phyloP scores from a whole-genome alignment of 2,113 vertebrate species.

The Candoia aspera region DNA sequence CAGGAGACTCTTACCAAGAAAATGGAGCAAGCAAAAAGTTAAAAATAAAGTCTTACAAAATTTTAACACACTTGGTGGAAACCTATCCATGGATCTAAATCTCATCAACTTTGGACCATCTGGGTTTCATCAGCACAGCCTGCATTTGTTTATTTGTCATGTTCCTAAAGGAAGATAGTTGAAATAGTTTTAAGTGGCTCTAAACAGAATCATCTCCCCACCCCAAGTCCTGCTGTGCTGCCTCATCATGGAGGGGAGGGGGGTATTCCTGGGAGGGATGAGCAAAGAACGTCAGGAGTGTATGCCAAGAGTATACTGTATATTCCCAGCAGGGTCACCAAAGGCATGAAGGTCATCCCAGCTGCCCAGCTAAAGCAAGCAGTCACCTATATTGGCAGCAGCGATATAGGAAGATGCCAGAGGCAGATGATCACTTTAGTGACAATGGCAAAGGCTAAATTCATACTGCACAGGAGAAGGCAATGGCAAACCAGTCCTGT shows the following conservation, averaged over 20 bases:
- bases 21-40: too few relatives aligned
- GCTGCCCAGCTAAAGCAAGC: too few relatives aligned
- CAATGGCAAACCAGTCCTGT: too few relatives aligned
- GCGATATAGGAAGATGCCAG: too few relatives aligned
- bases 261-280: neutral
- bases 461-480: too few relatives aligned
- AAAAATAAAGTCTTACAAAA: neutral
- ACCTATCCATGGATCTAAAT: neutral
- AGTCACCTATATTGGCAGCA: too few relatives aligned
- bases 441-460: too few relatives aligned
- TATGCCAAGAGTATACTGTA: too few relatives aligned
- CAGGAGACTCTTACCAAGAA: neutral
- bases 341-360: too few relatives aligned
- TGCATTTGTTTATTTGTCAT: neutral
- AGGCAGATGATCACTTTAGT: too few relatives aligned
- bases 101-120: neutral
- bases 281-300: too few relatives aligned
- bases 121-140: neutral
- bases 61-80: neutral
- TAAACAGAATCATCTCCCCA: neutral
- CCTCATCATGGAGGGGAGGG: neutral
- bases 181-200: neutral
- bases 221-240: neutral
- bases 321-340: too few relatives aligned
- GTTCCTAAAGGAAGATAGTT: neutral